Percentiles rank a stretch among this genome's conserved stretches.
phyloP scores from a whole-genome alignment of 1,140 invertebrate species.

The Cotesia vestalis region DNA sequence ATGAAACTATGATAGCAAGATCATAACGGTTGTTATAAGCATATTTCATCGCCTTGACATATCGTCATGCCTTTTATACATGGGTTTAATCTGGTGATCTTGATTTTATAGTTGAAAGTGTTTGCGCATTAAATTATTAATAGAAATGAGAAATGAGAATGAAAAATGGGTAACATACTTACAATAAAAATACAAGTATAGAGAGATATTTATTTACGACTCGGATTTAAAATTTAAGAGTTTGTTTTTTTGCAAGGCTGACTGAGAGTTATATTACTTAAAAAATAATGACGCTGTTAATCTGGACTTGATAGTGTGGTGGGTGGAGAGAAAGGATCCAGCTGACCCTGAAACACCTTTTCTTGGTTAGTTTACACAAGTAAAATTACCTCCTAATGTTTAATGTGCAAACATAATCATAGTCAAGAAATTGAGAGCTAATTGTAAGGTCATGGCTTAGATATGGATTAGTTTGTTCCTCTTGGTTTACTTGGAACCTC shows the following conservation, averaged over 20 bases:
- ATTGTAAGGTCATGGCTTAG: conserved; percentile 51
- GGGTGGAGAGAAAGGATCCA: conserved; percentile 46
- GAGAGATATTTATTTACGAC: no score
- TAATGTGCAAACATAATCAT: not conserved
- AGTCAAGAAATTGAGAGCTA: no score
- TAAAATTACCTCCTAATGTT: conserved; percentile 28
- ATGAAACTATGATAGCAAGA: conserved; percentile 2
- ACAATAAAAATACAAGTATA: no score
- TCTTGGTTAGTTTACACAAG: conserved; percentile 41
- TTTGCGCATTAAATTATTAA: no score
- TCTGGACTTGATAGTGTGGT: not conserved
- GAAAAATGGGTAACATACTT: no score
- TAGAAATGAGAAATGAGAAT: no score
- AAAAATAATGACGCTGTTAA: not conserved
- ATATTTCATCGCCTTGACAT: conserved; percentile 18
- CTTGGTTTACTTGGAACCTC: not conserved
- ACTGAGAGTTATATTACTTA: no score
- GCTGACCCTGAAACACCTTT: conserved; percentile 52
- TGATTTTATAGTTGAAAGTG: no score
- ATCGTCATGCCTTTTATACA: conserved; percentile 1
- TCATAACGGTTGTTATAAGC: conserved; percentile 21
- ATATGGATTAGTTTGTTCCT: conserved; percentile 1
- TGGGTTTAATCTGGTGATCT: not conserved
- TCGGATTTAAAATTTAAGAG: no score
- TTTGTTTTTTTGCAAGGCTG: no score